phyloP scores from a whole-genome alignment of 2,888 invertebrate species.

The Unio delphinus region DNA sequence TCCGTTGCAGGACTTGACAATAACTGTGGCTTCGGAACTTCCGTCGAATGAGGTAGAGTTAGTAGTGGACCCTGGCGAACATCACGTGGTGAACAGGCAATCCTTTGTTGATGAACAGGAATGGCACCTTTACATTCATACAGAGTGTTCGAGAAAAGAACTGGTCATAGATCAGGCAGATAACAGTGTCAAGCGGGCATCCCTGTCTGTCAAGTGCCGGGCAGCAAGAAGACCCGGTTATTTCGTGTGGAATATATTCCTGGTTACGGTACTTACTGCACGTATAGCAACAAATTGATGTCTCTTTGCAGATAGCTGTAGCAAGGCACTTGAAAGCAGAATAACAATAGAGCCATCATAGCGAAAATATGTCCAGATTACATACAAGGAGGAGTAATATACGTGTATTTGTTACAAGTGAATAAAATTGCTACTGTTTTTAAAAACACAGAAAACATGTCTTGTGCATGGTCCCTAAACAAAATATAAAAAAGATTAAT shows the following conservation, averaged over 20 bases:
- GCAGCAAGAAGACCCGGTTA: conserved; percentile 69
- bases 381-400: too few relatives aligned
- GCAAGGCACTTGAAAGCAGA: too few relatives aligned
- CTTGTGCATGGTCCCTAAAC: too few relatives aligned
- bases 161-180: conserved; percentile 68
- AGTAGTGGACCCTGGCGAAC: conserved; percentile 60
- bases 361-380: too few relatives aligned
- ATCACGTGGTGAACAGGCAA: conserved; percentile 65
- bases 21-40: conserved; percentile 64
- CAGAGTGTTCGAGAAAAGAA: conserved; percentile 63
- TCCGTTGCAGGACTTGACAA: conserved; percentile 60
- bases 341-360: too few relatives aligned
- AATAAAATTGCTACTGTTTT: too few relatives aligned
- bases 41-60: conserved; percentile 62
- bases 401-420: too few relatives aligned
- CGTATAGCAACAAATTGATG: too few relatives aligned
- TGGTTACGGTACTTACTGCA: conserved; percentile 65
- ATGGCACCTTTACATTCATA: conserved; percentile 67
- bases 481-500: too few relatives aligned
- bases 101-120: conserved; percentile 70
- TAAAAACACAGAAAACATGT: too few relatives aligned
- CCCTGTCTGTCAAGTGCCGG: conserved; percentile 67
- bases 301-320: too few relatives aligned
- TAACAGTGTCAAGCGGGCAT: conserved; percentile 64
- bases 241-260: conserved; percentile 71